Base-by-base conservation (phyloP, 1,140 invertebrate species). In the Polypedilum vanderplanki region DNA sequence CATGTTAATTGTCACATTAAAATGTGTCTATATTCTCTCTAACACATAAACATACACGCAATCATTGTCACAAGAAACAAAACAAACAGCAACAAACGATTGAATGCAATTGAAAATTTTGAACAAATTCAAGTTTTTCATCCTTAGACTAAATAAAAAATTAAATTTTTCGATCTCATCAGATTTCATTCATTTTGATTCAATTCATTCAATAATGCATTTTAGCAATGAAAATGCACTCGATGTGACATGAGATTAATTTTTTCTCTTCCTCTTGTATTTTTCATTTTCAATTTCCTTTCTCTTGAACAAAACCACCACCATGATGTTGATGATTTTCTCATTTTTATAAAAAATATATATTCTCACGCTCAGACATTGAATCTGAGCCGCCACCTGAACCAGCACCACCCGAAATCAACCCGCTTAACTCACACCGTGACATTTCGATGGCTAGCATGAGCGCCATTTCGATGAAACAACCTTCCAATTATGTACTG, bases 391-490 rank as follows among this genome's bases (percentile, higher is more conserved):
- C 88, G 1, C 88, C 89, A 33, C 89, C 88, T 12, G 89, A 90
- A 77, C 89, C 89, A 40, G 88, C 88, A 65, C 89, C 89, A 70
- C 88, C 89, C 3, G 88, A 90, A 83, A 87, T 90, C 88, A 88
- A 7, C 83, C 88, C 74, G 87, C 88, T 12, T 87, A 87, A 18
- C 24, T 90, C 89, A 73, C 80, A 89, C 65, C 85, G 89, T 74
- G 65, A 70, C 17, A 70, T 70, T 20, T 70, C 65, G 10, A 70
- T 70, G 65, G 65, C 65, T 18, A 70, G 65, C 65, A 70, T 70
- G 17, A 70, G 18, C 18, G 65, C 65, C 65, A 70, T 70, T 20
- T 9, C 65, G 20, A 70, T 70, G 65, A 79, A 79, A 75, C 82
- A 83, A 76, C 79, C 80, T 74, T 82, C 81, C 73, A 80, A 81